Percentiles rank a stretch among this genome's conserved stretches.
These are phyloP conservation scores for Drosophila ironensis DNA, from an alignment of 1,140 invertebrate species.

Conservation along the genomic window DNA sequence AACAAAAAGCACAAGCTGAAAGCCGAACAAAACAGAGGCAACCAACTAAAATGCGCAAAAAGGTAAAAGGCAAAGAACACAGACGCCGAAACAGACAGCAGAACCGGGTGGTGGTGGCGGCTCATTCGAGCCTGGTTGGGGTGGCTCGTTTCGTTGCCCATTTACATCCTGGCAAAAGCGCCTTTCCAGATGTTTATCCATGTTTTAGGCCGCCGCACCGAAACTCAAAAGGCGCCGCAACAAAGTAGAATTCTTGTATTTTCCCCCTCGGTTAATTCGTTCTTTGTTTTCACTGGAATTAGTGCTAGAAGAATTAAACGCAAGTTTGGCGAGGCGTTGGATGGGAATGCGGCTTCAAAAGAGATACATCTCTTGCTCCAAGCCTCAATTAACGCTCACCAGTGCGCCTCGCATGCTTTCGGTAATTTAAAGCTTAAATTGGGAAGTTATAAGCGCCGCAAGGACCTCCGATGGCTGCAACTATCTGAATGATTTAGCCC, in stretches of 20 bases:
- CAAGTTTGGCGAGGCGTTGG: slow-evolving; percentile 42
- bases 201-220: slow-evolving; percentile 56
- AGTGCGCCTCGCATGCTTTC: too few relatives aligned
- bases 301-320: slow-evolving; percentile 55
- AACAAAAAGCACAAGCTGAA: slow-evolving; percentile 61
- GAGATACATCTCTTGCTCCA: neutral
- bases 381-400: too few relatives aligned
- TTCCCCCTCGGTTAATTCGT: slow-evolving; percentile 40
- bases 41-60: slow-evolving; percentile 61
- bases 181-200: slow-evolving; percentile 73
- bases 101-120: neutral
- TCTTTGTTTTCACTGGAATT: slow-evolving; percentile 31
- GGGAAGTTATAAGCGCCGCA: neutral
- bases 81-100: slow-evolving; percentile 5
- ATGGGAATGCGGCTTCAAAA: neutral
- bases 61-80: slow-evolving; percentile 38
- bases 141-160: slow-evolving; percentile 26
- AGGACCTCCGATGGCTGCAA: neutral
- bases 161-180: slow-evolving; percentile 60
- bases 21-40: slow-evolving; percentile 45
- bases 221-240: slow-evolving; percentile 64
- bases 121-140: neutral
- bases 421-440: slow-evolving; percentile 4
- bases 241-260: slow-evolving; percentile 59
- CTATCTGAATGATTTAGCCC: slow-evolving; percentile 16